Percentiles rank a stretch among this genome's conserved stretches.
Conservation (phyloP, 2,113 vertebrate genomes). For the Gyps fulvus region DNA sequence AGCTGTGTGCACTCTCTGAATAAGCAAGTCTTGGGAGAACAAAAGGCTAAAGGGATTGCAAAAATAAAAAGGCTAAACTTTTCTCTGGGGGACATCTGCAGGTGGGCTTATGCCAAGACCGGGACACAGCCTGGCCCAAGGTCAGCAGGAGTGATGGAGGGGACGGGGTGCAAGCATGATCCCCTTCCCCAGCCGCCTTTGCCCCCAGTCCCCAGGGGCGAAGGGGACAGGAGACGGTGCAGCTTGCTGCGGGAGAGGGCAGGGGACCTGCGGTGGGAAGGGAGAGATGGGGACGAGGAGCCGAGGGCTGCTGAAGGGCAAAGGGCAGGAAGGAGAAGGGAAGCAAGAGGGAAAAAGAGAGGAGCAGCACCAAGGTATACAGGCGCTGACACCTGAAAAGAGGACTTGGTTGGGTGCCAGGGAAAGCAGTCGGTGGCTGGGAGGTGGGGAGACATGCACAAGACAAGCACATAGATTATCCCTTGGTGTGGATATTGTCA, state of each 20-base stretch:
- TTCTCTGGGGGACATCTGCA: background rate
- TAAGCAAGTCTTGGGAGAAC: background rate
- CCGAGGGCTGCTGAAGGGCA: background rate
- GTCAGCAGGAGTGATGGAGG: background rate
- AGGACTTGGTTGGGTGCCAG: background rate
- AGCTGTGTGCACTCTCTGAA: background rate
- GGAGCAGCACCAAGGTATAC: background rate
- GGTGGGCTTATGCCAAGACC: background rate
- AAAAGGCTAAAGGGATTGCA: background rate
- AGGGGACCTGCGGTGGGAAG: accelerated
- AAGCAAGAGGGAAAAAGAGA: background rate
- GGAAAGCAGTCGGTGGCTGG: background rate
- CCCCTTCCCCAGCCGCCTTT: accelerated
- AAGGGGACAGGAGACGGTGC: accelerated
- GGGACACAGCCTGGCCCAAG: background rate
- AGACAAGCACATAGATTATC: background rate
- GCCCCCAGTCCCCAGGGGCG: accelerated
- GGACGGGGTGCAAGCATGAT: accelerated
- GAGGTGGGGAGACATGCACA: background rate
- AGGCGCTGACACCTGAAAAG: background rate
- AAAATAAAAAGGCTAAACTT: background rate
- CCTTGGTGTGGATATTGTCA: background rate
- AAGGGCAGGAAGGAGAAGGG: background rate
- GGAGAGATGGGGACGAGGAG: accelerated
- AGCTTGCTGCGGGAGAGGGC: accelerated